Percentiles rank a stretch among this genome's conserved stretches.
Evolutionary conservation across 2,888 invertebrate species (phyloP).

Genomic region (Crocallis elinguaria): DNA sequence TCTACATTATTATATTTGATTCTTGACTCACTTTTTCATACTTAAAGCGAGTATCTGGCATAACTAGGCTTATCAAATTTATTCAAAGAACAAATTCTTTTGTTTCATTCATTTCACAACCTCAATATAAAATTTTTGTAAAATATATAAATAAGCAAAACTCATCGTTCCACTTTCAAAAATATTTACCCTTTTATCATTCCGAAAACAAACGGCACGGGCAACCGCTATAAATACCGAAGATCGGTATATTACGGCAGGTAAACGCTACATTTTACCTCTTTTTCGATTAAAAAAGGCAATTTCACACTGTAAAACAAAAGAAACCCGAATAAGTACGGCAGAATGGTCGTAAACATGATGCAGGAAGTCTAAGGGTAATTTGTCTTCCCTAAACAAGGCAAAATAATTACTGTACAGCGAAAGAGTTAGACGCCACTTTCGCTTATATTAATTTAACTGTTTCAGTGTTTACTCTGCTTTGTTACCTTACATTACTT

Average conservation of each 20-base stretch:
- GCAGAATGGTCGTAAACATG: slow-evolving; percentile 47
- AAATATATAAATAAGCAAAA: not conserved
- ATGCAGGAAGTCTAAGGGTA: slow-evolving; percentile 42
- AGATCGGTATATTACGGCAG: slow-evolving; percentile 28
- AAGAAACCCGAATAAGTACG: slow-evolving; percentile 43
- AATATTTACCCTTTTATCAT: slow-evolving; percentile 26
- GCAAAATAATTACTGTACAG: slow-evolving; percentile 40
- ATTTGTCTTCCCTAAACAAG: slow-evolving; percentile 48
- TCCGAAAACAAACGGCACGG: slow-evolving; percentile 21
- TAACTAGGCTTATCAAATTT: no score
- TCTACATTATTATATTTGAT: no score
- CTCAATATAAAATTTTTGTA: not conserved
- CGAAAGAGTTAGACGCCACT: slow-evolving; percentile 42
- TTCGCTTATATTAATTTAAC: slow-evolving; percentile 28
- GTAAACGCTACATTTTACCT: slow-evolving; percentile 26
- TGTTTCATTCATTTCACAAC: not conserved
- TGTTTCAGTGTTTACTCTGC: slow-evolving; percentile 13
- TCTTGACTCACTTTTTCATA: no score
- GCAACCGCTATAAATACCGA: slow-evolving; percentile 28
- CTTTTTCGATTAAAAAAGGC: slow-evolving; percentile 26
- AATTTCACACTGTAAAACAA: slow-evolving; percentile 37
- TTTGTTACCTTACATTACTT: not conserved
- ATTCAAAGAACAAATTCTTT: not conserved
- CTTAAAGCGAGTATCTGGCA: no score
- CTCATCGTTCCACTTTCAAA: not conserved